Percentiles rank a stretch among this genome's conserved stretches.
Evolutionary conservation across 2,113 vertebrate genomes (phyloP).

Genomic region (Pithys albifrons): DNA sequence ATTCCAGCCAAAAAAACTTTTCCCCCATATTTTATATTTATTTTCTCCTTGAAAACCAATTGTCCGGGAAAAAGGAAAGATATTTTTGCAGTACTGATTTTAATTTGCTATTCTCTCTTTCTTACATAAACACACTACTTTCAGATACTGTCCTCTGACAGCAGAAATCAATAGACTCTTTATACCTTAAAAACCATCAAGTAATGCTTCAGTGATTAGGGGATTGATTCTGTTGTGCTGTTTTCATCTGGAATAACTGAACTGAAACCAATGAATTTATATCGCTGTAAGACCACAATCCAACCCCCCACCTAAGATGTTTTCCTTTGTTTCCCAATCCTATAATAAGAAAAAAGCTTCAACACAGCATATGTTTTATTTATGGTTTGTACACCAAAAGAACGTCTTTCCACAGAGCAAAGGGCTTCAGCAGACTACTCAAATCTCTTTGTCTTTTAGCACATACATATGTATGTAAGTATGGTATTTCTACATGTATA

Average conservation of each 20-base stretch:
- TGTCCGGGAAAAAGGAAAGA: not conserved
- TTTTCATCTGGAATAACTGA: slow-evolving; percentile 27
- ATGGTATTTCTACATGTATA: not conserved
- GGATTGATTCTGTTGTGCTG: not conserved
- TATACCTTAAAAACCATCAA: not conserved
- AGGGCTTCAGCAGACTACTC: not conserved
- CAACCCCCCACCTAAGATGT: not conserved
- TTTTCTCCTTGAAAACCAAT: not conserved
- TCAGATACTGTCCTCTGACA: not conserved
- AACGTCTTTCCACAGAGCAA: not conserved
- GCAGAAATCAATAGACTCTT: slow-evolving; percentile 21
- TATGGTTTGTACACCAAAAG: not conserved
- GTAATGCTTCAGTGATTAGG: not conserved
- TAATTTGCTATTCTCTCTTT: not conserved
- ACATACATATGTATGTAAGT: not conserved
- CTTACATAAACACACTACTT: not conserved
- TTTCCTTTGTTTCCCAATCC: not conserved
- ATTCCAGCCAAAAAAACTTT: not conserved
- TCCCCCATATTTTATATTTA: not conserved
- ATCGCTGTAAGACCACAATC: not conserved
- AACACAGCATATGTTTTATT: not conserved
- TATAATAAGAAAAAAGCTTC: not conserved
- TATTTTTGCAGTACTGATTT: not conserved
- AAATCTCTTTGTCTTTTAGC: not conserved
- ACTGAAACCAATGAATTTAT: slow-evolving; percentile 5